Evolutionary conservation across 2,797 vertebrate species (phyloP), one percentile per base, ranked within the genome.

Genomic region (Oreochromis grahami): DNA sequence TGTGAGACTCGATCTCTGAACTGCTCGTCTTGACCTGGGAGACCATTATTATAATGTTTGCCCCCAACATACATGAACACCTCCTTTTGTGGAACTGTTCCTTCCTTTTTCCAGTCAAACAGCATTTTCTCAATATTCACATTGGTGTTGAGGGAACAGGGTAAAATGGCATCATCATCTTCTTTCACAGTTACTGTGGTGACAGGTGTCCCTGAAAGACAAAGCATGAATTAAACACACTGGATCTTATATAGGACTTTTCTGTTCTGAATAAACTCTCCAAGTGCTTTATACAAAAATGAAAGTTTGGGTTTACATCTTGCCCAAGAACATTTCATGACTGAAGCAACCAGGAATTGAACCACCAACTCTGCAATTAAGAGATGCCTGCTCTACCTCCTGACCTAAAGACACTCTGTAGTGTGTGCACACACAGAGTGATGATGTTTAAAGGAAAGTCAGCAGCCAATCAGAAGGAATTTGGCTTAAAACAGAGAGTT

Each of bases 341-440:
- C 19, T 51, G 45, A 48, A 48, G 15, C 2, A 4, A 48, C 0
- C 0, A 48, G 4, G 7, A 5, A 48, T 29, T 29, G 4, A 51
- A n/a, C 50, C 9, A n/a, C 50, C 5, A 51, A 51, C 3, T 10
- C 50, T 6, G 19, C 1, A 51, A n/a, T 11, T n/a, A n/a, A 51
- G 50, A 51, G 50, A 51, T 11, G 0, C 3, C 0, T 11, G 9
- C 19, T 3, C 50, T 6, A 51, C 50, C 50, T 51, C 10, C 50
- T 6, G n/a, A 21, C 19, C n/a, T 11, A 52, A 52, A 52, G n/a
- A 52, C n/a, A 52, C n/a, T 3, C 9, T 52, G 50, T n/a, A 52
- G n/a, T 21, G 5, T 52, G 19, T 21, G n/a, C 6, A 21, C 50
- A 21, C 19, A 52, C n/a, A 52, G 19, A 51, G 50, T 6, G 50